Base-by-base conservation (phyloP, 2,113 vertebrate species). In the Arothron firmamentum region DNA sequence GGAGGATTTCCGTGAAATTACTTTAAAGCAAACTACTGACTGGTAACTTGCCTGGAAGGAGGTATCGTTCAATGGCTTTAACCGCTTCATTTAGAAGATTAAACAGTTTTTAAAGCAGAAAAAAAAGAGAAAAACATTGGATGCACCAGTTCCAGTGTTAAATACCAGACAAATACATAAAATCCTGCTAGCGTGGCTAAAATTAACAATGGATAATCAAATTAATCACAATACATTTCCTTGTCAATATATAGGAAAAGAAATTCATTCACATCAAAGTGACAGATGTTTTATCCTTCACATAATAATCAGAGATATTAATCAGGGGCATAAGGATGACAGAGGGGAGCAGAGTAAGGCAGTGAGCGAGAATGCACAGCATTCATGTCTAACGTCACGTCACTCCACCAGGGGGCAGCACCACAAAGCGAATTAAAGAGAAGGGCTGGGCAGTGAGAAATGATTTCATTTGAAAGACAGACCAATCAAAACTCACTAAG, bases 281-380 rank as follows among this genome's bases (percentile, higher is more conserved):
- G 9, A 38, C 34, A 38, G 34, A 9, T 18, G 46, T 41, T 45
- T 59, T 49, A 68, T 47, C 45, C 12, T 13, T 19, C 51, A 31
- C 53, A 17, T 43, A 5, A 54, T 3, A 63, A 34, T 48, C 51
- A 1, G n/a, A 15, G 56, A 50, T 52, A 58, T 5, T 20, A 38
- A 20, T 25, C 58, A 19, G 11, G 10, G 34, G 28, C 5, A 31
- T 72, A 19, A 59, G 41, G 67, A 45, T 8, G 20, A 13, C 34
- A 48, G 53, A 55, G 11, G 13, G 53, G 20, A 75, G 25, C 1
- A 57, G 16, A 60, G 69, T 66, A 78, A 68, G 13, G 53, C 51
- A 63, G 65, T 23, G 34, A 72, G 52, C 45, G 54, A 64, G 72
- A 85, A 83, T 85, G 78, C 82, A 82, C 78, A 51, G 78, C 84